Base-by-base conservation (phyloP, 2,888 invertebrate species). In the Embidobia sp. region DNA sequence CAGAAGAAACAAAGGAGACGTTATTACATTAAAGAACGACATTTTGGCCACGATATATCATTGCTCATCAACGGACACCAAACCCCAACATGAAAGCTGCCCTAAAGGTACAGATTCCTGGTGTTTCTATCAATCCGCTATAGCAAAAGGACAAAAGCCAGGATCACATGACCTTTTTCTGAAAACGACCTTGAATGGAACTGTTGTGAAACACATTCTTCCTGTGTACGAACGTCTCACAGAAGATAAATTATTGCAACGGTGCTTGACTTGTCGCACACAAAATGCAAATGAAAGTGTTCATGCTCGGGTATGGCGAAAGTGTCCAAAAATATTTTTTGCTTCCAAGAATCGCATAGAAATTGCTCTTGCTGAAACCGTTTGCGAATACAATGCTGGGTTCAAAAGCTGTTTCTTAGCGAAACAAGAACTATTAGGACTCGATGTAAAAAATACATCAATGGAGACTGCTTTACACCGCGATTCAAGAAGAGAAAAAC, bases 161-260 rank as follows among this genome's bases (percentile, higher is more conserved):
- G 74, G 66, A 8, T 22, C 66, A 8, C 74, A 74, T 35, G 19
- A 10, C 8, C 7, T 0, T 11, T n/a, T 26, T 26, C n/a, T 61
- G 2, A 26, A 11, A 8, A 76, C 46, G 15, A 15, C 46, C 3
- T 37, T 76, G 15, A 51, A 51, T 15, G 19, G 44, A 13, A 51
- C 8, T 7, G 51, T 51, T 15, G 10, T 70, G 0, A 27, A 44
- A 8, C 55, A 70, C n/a, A 72, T 76, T n/a, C n/a, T 70, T 1
- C 64, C 63, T 13, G 37, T 76, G 1, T 64, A 76, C 22, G 49
- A 76, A 19, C 64, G 70, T 22, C 40, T 76, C 3, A 35, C 51
- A 6, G 19, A 51, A n/a, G 35, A 33, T 16, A 10, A 16, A 2
- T 51, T 70, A 18, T 15, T 76, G 11, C 8, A 55, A 33, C 16